These are phyloP conservation scores for Platorchestia sp. DNA, from an alignment of 1,140 invertebrate genomes.

Conservation along the genomic window DNA sequence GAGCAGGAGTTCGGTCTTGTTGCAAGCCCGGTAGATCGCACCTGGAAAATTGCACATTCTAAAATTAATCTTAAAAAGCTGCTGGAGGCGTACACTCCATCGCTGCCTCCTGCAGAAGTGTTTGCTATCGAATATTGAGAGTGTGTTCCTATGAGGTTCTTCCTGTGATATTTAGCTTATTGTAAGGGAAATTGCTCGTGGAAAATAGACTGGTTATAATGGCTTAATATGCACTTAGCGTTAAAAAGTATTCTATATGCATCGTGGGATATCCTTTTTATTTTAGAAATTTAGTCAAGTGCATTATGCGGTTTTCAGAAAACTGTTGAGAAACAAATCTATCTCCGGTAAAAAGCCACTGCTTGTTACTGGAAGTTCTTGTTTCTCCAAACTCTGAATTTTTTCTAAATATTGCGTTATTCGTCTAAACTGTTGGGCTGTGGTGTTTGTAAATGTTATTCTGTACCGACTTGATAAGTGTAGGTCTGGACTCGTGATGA, in stretches of 20 bases:
- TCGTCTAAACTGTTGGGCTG: neutral
- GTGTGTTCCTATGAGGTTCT: neutral
- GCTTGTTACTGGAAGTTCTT: neutral
- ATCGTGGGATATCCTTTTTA: neutral
- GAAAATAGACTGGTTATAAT: neutral
- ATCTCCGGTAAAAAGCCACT: neutral
- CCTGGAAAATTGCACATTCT: slow-evolving; percentile 64
- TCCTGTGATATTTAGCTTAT: neutral
- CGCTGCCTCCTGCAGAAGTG: slow-evolving; percentile 56
- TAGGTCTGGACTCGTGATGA: neutral
- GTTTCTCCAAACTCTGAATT: neutral
- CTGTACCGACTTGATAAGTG: too few relatives aligned
- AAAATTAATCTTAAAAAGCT: slow-evolving; percentile 60
- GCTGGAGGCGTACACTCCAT: slow-evolving; percentile 10
- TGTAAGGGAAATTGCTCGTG: neutral
- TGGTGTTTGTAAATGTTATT: too few relatives aligned
- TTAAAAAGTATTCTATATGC: neutral
- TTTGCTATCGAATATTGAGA: slow-evolving; percentile 59
- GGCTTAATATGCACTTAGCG: neutral
- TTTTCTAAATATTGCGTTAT: too few relatives aligned
- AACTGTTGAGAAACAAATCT: too few relatives aligned
- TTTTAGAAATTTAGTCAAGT: too few relatives aligned
- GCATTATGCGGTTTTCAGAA: too few relatives aligned
- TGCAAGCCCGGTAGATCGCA: slow-evolving; percentile 56
- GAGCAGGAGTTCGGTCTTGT: slow-evolving; percentile 64